These are phyloP conservation scores for Lepidochrysops patricia DNA, from an alignment of 2,888 invertebrate species.

Conservation along the genomic window DNA sequence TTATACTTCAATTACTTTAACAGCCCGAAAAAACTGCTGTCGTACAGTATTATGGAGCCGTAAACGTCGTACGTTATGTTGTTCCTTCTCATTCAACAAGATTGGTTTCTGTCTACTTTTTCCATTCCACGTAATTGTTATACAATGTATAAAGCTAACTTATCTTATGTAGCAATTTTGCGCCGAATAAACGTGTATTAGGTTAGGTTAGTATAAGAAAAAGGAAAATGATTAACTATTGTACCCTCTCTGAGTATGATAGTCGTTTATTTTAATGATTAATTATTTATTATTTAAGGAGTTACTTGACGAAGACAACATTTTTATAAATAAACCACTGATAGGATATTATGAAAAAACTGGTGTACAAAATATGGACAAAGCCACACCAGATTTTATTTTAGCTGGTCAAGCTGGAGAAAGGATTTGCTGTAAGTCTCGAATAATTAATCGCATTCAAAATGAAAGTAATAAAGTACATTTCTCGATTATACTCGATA, in stretches of 20 bases:
- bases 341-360: no score
- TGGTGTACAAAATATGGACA: no score
- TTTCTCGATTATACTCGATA: not conserved
- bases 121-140: not conserved
- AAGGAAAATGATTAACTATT: no score
- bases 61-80: not conserved
- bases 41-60: constrained; percentile 5
- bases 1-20: constrained; percentile 13
- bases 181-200: not conserved
- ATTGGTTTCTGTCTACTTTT: constrained; percentile 5
- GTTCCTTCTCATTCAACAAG: not conserved
- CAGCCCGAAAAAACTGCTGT: constrained; percentile 14
- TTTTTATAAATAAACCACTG: no score
- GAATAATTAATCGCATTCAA: not conserved
- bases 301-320: no score
- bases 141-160: not conserved
- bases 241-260: no score
- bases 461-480: not conserved
- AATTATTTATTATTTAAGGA: no score
- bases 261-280: no score
- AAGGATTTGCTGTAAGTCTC: no score
- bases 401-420: no score
- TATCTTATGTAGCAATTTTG: not conserved
- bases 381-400: no score
- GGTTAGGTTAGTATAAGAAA: no score